Evolutionary conservation across 2,113 vertebrate genomes (phyloP).

Genomic region (Pedionomus torquatus): DNA sequence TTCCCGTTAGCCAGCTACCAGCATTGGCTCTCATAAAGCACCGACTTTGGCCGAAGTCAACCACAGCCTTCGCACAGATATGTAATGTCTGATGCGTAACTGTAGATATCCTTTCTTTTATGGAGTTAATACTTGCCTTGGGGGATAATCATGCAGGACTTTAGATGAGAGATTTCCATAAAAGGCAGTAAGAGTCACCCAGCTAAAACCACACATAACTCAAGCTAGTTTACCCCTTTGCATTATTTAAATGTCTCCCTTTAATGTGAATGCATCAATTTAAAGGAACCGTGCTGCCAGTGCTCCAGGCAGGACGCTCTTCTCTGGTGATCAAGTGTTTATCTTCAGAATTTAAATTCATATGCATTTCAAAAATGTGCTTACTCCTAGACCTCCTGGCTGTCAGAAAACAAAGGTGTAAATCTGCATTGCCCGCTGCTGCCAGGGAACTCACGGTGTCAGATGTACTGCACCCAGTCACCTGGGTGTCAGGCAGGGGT

Average conservation of each 20-base stretch:
- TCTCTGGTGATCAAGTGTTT: background rate
- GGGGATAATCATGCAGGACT: constrained; percentile 59
- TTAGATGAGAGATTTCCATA: constrained; percentile 62
- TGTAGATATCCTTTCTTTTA: constrained; percentile 23
- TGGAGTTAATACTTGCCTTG: constrained; percentile 45
- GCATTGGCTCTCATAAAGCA: background rate
- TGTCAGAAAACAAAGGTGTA: background rate
- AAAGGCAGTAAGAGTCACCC: constrained; percentile 63
- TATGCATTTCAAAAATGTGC: background rate
- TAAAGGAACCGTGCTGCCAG: constrained; percentile 8
- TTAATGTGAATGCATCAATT: constrained; percentile 47
- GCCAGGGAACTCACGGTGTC: background rate
- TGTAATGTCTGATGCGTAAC: constrained; percentile 6
- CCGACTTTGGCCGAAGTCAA: background rate
- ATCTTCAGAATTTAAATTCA: background rate
- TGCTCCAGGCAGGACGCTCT: background rate
- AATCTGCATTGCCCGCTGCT: background rate
- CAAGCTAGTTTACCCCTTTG: constrained; percentile 61
- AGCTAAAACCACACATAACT: constrained; percentile 64
- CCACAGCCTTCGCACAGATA: constrained; percentile 38
- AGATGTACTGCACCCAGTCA: background rate
- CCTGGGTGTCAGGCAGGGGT: background rate
- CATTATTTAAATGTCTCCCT: constrained; percentile 65
- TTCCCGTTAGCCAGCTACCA: constrained; percentile 28
- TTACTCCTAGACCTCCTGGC: background rate